Percentiles rank a stretch among this genome's conserved stretches.
Conservation (phyloP, 2,888 invertebrate species). For the Nysson spinosus region DNA sequence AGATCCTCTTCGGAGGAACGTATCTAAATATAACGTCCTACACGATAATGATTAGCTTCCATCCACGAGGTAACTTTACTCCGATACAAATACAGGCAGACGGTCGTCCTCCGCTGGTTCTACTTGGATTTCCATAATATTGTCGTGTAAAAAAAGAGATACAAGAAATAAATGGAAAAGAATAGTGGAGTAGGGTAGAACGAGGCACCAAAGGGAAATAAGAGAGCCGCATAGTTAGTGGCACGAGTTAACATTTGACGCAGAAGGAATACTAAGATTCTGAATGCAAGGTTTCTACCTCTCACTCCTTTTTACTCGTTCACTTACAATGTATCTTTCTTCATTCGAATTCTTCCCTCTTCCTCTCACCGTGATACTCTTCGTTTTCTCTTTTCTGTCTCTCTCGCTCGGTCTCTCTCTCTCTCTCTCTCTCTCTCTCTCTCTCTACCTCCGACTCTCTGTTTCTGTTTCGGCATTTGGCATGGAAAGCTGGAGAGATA, state of each 20-base stretch:
- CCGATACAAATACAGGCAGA: conserved; percentile 66
- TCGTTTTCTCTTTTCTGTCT: conserved; percentile 28
- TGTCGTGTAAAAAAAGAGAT: conserved; percentile 23
- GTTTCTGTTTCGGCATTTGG: conserved; percentile 41
- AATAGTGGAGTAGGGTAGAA: neutral
- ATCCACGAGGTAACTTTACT: conserved; percentile 49
- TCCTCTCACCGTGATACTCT: neutral
- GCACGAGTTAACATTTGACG: conserved; percentile 74
- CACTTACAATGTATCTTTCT: neutral
- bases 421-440: conserved; percentile 13
- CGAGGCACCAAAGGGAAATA: conserved; percentile 36
- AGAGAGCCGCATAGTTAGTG: conserved; percentile 68
- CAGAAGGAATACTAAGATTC: conserved; percentile 72
- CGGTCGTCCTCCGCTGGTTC: conserved; percentile 46
- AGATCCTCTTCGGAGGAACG: neutral
- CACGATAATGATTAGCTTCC: conserved; percentile 62
- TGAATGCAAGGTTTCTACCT: conserved; percentile 42
- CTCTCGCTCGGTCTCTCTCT: conserved; percentile 4
- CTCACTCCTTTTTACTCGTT: conserved; percentile 3
- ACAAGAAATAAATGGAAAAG: neutral
- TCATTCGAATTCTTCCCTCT: neutral
- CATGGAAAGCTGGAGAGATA: conserved; percentile 27
- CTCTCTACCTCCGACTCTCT: conserved; percentile 8
- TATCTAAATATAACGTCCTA: conserved; percentile 50
- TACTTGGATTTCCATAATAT: conserved; percentile 65